Conservation (phyloP, 2,797 vertebrate species). For the Amblyraja radiata region DNA sequence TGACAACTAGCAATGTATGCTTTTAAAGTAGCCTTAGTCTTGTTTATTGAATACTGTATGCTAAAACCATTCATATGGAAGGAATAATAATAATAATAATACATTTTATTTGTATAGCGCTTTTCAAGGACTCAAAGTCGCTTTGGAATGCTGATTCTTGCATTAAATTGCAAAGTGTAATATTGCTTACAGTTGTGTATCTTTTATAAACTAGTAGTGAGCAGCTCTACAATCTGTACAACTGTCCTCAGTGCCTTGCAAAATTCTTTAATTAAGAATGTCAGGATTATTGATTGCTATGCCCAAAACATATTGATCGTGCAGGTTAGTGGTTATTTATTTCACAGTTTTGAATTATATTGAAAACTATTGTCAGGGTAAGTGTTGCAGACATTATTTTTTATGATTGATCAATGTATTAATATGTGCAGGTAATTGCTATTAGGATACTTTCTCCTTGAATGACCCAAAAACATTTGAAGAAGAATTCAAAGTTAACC, state of each 20-base stretch:
- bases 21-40: background rate
- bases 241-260: background rate
- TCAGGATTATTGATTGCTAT: background rate
- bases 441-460: background rate
- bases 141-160: background rate
- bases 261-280: conserved; percentile 12
- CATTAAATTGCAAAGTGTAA: background rate
- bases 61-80: background rate
- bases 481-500: background rate
- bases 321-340: background rate
- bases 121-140: no score
- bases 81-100: background rate
- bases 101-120: no score
- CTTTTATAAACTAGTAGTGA: background rate
- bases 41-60: background rate
- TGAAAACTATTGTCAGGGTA: background rate
- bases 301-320: background rate
- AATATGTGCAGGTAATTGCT: background rate
- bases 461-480: background rate
- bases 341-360: background rate
- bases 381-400: background rate
- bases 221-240: background rate
- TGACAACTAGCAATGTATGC: background rate
- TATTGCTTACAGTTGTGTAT: conserved; percentile 11
- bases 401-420: background rate